These are phyloP conservation scores for Ecliptopera silaceata DNA, from an alignment of 2,888 invertebrate genomes.

Conservation along the genomic window DNA sequence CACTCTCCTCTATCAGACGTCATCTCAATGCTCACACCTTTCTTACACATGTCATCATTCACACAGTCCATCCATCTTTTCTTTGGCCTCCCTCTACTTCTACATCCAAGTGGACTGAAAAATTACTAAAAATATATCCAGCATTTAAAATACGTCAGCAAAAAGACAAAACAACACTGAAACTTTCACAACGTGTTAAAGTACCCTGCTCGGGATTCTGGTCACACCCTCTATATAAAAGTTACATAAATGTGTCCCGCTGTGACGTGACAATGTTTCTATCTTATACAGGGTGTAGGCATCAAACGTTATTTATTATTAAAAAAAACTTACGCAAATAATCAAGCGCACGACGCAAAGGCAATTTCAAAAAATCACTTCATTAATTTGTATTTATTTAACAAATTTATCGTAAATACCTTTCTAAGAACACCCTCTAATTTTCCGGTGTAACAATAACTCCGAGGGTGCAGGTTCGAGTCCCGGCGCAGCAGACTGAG, in stretches of 20 bases:
- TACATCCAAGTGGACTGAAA: no score
- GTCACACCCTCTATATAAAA: constrained; percentile 13
- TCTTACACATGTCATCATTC: no score
- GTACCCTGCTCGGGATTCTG: constrained; percentile 10
- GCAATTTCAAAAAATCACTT: no score
- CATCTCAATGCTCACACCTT: no score
- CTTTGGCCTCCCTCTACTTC: no score
- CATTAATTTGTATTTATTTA: not conserved
- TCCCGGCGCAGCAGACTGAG: constrained; percentile 51
- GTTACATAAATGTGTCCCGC: constrained; percentile 10
- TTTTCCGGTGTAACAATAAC: constrained; percentile 14
- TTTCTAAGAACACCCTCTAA: constrained; percentile 12
- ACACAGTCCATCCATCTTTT: no score
- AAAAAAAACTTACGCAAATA: no score
- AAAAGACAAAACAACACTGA: constrained; percentile 2
- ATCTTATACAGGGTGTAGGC: constrained; percentile 4
- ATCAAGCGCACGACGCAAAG: no score
- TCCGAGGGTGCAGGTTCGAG: constrained; percentile 34
- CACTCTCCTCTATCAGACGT: no score
- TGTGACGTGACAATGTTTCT: not conserved
- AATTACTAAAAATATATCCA: not conserved
- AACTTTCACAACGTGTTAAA: constrained; percentile 15
- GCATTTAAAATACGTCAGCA: not conserved
- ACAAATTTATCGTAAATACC: not conserved
- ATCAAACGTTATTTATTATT: not conserved